Evolutionary conservation across 1,140 invertebrate species (phyloP).

Genomic region (Bradysia coprophila): DNA sequence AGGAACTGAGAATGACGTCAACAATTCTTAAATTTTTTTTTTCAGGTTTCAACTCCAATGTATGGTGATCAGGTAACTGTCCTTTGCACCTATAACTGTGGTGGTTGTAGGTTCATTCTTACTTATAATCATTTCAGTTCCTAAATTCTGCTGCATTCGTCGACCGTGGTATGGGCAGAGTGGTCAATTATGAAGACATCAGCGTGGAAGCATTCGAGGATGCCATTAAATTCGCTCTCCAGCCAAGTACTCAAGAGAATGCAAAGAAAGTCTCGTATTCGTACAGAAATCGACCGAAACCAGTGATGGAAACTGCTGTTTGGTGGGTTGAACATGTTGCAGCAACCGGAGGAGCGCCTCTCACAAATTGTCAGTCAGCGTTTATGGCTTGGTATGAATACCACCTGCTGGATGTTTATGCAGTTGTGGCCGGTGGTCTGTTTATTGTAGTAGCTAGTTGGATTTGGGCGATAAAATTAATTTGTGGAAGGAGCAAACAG

Average conservation of each 20-base stretch:
- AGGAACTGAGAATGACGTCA: too few species aligned
- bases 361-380: constrained; percentile 18
- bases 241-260: constrained; percentile 2
- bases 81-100: too few species aligned
- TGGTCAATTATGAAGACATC: constrained; percentile 32
- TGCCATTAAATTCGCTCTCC: constrained; percentile 27
- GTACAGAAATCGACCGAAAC: constrained; percentile 14
- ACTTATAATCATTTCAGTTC: too few species aligned
- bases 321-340: constrained; percentile 30
- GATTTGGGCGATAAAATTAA: too few species aligned
- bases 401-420: constrained; percentile 14
- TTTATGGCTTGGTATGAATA: constrained; percentile 15
- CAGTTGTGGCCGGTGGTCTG: too few species aligned
- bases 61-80: too few species aligned
- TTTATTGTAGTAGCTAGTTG: too few species aligned
- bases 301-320: constrained; percentile 15
- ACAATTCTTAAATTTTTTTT: constrained; percentile 55
- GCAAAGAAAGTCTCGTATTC: constrained; percentile 12
- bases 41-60: constrained; percentile 52
- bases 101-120: too few species aligned
- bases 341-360: constrained; percentile 22
- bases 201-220: constrained; percentile 32
- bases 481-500: too few species aligned
- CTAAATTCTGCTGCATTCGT: constrained; percentile 35
- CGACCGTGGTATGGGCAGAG: constrained; percentile 35